A percentile compares a stretch with the other conserved stretches of the same genome.
These are phyloP conservation scores for Cancer borealis DNA, from an alignment of 2,888 invertebrate species.

Conservation along the genomic window DNA sequence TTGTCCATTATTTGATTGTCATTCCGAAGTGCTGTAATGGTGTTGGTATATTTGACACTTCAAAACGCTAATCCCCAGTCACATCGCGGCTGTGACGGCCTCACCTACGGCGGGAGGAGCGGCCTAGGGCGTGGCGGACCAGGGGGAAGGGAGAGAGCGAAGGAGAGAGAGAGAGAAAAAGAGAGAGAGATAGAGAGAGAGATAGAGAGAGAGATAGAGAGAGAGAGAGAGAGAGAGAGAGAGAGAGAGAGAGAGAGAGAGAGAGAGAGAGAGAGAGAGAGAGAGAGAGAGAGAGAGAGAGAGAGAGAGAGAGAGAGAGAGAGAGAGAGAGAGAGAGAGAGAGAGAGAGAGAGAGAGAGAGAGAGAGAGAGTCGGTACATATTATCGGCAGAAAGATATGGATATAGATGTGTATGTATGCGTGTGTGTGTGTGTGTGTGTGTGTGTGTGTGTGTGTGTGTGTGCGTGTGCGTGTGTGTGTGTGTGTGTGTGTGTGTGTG, in stretches of 20 bases:
- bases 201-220: not conserved
- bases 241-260: constrained; percentile 10
- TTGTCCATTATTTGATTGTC: constrained; percentile 65
- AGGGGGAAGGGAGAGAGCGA: not conserved
- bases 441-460: not conserved
- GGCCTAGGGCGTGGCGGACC: not conserved
- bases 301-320: not conserved
- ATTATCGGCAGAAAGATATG: not conserved
- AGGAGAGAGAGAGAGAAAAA: too few relatives aligned
- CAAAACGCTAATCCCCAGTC: constrained; percentile 55
- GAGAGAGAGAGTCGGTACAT: not conserved
- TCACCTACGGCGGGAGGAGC: not conserved
- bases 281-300: constrained; percentile 20
- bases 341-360: not conserved
- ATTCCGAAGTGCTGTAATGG: constrained; percentile 62
- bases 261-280: constrained; percentile 20
- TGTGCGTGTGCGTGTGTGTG: not conserved
- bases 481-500: constrained; percentile 29
- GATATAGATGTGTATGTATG: not conserved
- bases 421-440: not conserved
- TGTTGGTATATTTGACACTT: constrained; percentile 60
- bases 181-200: not conserved
- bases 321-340: not conserved
- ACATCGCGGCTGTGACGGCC: constrained; percentile 10
- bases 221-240: not conserved